Evolutionary conservation across 1,140 invertebrate genomes (phyloP).

Genomic region (Araneus ventricosus): DNA sequence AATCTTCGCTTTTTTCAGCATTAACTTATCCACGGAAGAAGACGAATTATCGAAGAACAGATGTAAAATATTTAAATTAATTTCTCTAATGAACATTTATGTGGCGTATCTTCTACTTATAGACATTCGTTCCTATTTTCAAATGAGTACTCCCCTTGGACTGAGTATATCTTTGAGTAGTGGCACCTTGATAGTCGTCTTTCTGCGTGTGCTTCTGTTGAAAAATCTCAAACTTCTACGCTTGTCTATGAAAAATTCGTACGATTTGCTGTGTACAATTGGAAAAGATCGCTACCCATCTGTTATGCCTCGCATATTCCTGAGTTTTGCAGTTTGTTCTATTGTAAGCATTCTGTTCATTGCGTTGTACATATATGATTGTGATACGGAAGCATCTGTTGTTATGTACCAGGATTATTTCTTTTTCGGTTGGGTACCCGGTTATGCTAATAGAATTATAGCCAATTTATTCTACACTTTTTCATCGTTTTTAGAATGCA

Average conservation of each 20-base stretch:
- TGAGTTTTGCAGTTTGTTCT: neutral
- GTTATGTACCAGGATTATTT: conserved; percentile 27
- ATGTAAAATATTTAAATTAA: neutral
- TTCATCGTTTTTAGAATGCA: neutral
- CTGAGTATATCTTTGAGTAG: conserved; percentile 20
- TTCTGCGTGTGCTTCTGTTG: neutral
- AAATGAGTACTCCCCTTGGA: neutral
- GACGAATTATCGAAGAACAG: neutral
- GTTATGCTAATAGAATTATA: neutral
- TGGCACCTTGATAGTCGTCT: neutral
- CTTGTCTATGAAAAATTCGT: conserved; percentile 2
- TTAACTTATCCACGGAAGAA: neutral
- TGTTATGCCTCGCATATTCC: neutral
- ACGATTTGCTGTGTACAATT: neutral
- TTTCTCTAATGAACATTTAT: conserved; percentile 6
- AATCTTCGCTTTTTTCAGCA: neutral
- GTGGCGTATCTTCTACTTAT: neutral
- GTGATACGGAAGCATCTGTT: neutral
- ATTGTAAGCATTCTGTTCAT: neutral
- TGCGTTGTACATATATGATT: neutral
- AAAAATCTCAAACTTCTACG: neutral
- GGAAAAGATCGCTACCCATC: neutral
- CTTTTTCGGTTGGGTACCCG: conserved; percentile 22
- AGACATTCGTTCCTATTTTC: neutral
- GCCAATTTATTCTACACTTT: neutral